These are phyloP conservation scores for Pediacus dermestoides DNA, from an alignment of 2,888 invertebrate species.

Conservation along the genomic window DNA sequence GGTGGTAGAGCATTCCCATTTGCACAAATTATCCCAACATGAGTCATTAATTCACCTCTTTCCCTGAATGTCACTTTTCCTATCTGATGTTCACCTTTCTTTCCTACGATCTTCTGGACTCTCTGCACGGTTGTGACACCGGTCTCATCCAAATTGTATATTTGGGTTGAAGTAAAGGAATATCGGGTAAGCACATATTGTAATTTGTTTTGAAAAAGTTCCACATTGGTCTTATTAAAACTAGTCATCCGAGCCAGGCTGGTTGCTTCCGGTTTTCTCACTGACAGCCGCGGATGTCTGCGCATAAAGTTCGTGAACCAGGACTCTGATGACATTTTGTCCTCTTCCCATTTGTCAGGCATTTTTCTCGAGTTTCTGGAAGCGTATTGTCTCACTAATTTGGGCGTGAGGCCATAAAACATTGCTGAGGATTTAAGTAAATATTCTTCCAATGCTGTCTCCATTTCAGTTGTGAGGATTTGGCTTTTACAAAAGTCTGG, in stretches of 20 bases:
- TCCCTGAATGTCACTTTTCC: slow-evolving; percentile 10
- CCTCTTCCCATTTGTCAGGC: slow-evolving; percentile 14
- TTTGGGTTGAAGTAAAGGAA: not conserved
- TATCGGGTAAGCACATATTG: slow-evolving; percentile 8
- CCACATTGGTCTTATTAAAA: slow-evolving; percentile 7
- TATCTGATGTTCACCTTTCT: slow-evolving; percentile 28
- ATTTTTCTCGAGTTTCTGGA: slow-evolving; percentile 1
- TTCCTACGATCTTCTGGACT: slow-evolving; percentile 16
- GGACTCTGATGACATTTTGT: slow-evolving; percentile 7
- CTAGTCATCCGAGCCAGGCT: slow-evolving; percentile 14
- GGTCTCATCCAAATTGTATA: no score
- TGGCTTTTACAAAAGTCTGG: slow-evolving; percentile 11
- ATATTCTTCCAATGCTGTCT: slow-evolving; percentile 7
- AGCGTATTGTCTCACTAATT: slow-evolving; percentile 10
- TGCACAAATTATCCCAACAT: slow-evolving; percentile 17
- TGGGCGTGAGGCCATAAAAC: slow-evolving; percentile 11
- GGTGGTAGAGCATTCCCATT: no score
- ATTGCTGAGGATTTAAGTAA: slow-evolving; percentile 10
- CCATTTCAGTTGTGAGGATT: no score
- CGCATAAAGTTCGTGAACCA: slow-evolving; percentile 14
- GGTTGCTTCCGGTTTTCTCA: slow-evolving; percentile 14
- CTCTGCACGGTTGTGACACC: slow-evolving; percentile 9
- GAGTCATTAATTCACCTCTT: not conserved
- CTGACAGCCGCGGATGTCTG: slow-evolving; percentile 11
- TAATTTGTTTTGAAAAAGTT: slow-evolving; percentile 15